These are phyloP conservation scores for Heliornis fulica DNA, from an alignment of 2,113 vertebrate species.

Conservation along the genomic window DNA sequence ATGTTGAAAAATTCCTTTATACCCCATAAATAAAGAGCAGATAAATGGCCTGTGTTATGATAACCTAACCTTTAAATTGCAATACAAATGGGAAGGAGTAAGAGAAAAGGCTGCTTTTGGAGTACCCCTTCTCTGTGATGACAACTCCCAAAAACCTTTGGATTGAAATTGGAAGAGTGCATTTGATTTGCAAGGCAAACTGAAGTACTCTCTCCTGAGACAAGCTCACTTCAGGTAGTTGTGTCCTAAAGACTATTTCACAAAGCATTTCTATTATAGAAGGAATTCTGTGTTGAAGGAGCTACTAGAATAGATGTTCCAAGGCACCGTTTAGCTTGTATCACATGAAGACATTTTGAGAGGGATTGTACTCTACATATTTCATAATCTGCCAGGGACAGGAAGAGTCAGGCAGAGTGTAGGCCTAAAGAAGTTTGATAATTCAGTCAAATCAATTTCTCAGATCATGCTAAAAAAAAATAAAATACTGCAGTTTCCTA, in stretches of 20 bases:
- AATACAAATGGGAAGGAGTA: background rate
- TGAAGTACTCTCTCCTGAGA: background rate
- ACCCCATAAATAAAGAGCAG: background rate
- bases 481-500: background rate
- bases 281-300: background rate
- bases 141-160: background rate
- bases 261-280: background rate
- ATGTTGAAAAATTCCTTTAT: background rate
- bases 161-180: background rate
- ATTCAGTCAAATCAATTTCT: background rate
- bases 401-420: background rate
- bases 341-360: background rate
- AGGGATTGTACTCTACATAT: background rate
- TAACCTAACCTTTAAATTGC: background rate
- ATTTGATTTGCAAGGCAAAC: background rate
- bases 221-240: background rate
- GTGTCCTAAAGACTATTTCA: background rate
- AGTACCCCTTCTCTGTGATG: background rate
- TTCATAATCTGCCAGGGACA: background rate
- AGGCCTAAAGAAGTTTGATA: background rate
- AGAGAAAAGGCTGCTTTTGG: background rate
- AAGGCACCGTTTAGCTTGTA: background rate
- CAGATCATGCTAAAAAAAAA: background rate
- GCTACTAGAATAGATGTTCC: background rate
- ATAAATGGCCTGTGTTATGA: background rate